Evolutionary conservation across 1,140 invertebrate genomes (phyloP), one percentile per base, ranked within the genome.

Genomic region (Cotesia glomerata): DNA sequence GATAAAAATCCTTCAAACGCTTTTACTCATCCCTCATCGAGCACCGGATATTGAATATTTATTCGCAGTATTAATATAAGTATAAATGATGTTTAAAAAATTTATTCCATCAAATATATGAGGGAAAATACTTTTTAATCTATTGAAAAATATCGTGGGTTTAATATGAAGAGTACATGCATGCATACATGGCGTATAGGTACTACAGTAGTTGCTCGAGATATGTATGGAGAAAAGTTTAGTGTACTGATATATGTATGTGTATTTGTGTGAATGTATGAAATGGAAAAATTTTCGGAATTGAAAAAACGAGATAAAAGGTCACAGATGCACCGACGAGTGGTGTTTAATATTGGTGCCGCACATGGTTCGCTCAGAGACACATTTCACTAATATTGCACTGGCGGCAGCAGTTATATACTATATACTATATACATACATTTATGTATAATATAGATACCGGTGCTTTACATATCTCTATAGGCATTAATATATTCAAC

Each of bases 401-500:
- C 63, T 67, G 78, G 71, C 69, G 59, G 51, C 39, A 16, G 61
- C 72, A 76, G 75, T 78, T 45, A 11, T 9, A 45, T 45, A 45
- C 26, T 26, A 26, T 26, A 2, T 26, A 26, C 26, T 45, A 45
- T 45, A 45, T 39, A 9, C 1, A 39, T 39, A 39, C 9, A 39
- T 39, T 8, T 5, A 39, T 45, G 11, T 45, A 45, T 45, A 45
- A 45, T 45, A 45, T 45, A 45, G 7, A 9, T 11, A 45, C 78
- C 73, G 74, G 70, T 75, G 77, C 70, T 82, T 81, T 81, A 81
- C 80, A 81, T 85, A 84, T 85, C 79, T 85, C 81, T 79, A 72
- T 67, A 77, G 75, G 80, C 79, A 86, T 86, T 87, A 87, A 87
- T 86, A 86, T 86, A 87, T 86, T 87, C 85, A 87, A 80, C 84